phyloP scores from a whole-genome alignment of 2,113 vertebrate genomes.

The Empidonax alnorum region DNA sequence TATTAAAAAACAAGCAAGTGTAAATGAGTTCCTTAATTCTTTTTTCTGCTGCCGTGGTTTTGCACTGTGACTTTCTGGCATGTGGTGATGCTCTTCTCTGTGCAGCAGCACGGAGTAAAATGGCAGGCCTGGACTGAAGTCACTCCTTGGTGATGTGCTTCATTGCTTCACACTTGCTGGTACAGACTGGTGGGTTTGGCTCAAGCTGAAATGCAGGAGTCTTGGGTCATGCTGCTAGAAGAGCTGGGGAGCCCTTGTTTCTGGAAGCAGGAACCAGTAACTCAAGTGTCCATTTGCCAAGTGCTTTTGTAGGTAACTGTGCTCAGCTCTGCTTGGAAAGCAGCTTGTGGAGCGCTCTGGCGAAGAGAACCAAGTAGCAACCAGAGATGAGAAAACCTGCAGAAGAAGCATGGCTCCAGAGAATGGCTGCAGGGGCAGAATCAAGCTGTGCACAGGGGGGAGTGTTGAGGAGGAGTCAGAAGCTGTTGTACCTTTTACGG shows the following conservation, averaged over 20 bases:
- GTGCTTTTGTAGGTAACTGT: not conserved
- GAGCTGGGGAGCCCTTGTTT: not conserved
- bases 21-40: not conserved
- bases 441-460: not conserved
- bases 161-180: not conserved
- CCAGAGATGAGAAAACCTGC: not conserved
- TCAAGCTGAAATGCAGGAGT: not conserved
- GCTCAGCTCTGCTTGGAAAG: not conserved
- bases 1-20: not conserved
- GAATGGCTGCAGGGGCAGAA: not conserved
- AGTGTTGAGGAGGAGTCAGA: accelerated
- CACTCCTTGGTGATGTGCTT: not conserved
- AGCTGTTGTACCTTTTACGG: not conserved
- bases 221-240: not conserved
- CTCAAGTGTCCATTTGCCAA: not conserved
- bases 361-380: not conserved
- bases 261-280: not conserved
- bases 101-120: not conserved
- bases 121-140: not conserved
- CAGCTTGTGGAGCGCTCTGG: accelerated
- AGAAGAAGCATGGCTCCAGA: not conserved
- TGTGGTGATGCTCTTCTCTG: not conserved
- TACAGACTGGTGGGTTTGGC: not conserved
- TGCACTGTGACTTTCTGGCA: not conserved
- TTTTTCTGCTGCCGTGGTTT: not conserved